A percentile compares a stretch with the other conserved stretches of the same genome.
Evolutionary conservation across 2,113 vertebrate species (phyloP).

Genomic region (Cranoglanis bouderius): DNA sequence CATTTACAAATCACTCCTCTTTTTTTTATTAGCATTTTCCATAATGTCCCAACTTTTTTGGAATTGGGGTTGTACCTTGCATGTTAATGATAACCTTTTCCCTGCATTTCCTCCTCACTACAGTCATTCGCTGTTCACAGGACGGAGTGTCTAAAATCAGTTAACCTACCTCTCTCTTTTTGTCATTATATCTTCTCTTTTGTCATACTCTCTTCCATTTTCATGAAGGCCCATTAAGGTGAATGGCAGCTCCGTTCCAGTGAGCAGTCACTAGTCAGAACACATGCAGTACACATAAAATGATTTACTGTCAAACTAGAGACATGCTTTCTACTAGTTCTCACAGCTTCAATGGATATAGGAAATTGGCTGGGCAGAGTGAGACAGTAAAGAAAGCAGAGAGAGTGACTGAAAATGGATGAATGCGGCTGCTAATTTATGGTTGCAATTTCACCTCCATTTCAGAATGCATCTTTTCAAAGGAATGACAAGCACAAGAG

Average conservation of each 20-base stretch:
- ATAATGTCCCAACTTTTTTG: too few species aligned
- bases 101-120: constrained; percentile 5
- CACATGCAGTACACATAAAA: neutral
- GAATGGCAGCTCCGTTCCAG: neutral
- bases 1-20: too few species aligned
- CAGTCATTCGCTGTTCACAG: neutral
- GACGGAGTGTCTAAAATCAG: constrained; percentile 10
- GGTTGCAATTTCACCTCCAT: neutral
- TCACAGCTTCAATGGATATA: neutral
- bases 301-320: neutral
- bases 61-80: too few species aligned
- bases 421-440: neutral
- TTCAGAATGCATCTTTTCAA: neutral
- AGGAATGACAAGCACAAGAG: neutral
- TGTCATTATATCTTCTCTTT: neutral
- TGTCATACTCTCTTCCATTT: neutral
- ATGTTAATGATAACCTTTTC: too few species aligned
- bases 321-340: constrained; percentile 8
- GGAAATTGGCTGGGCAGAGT: neutral
- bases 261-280: neutral
- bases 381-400: neutral
- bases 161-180: neutral
- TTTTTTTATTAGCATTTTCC: too few species aligned
- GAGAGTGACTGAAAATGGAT: neutral
- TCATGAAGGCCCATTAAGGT: neutral